Conservation (phyloP, 1,140 invertebrate species). For the Dreissena rostriformis region DNA sequence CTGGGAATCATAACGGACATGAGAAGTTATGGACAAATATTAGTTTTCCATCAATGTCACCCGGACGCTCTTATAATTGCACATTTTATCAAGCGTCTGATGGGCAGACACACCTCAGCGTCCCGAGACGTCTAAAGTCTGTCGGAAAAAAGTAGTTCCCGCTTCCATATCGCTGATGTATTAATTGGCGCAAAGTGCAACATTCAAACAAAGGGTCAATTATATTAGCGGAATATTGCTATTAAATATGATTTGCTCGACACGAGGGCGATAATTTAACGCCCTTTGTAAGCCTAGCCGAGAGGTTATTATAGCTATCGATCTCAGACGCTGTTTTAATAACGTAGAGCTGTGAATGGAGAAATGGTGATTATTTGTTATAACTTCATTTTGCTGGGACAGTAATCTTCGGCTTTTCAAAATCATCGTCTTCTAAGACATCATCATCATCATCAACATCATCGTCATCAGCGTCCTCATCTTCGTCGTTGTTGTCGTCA, state of each 20-base stretch:
- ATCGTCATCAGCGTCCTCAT: too few relatives aligned
- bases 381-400: too few relatives aligned
- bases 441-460: too few relatives aligned
- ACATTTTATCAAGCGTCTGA: constrained; percentile 42
- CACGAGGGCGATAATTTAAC: constrained; percentile 53
- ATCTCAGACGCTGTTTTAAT: neutral
- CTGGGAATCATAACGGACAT: constrained; percentile 55
- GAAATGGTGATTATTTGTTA: neutral
- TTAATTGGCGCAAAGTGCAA: constrained; percentile 55
- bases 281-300: constrained; percentile 37
- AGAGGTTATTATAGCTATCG: constrained; percentile 49
- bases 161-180: constrained; percentile 45
- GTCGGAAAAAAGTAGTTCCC: constrained; percentile 25
- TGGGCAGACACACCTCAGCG: constrained; percentile 38
- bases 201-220: constrained; percentile 59
- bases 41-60: constrained; percentile 58
- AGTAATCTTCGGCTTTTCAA: too few relatives aligned
- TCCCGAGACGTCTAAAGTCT: constrained; percentile 25
- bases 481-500: neutral
- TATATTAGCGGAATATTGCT: constrained; percentile 56
- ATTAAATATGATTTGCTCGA: constrained; percentile 58
- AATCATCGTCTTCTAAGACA: too few relatives aligned
- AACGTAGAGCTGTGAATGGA: neutral
- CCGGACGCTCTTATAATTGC: constrained; percentile 49
- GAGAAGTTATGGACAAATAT: constrained; percentile 55